Evolutionary conservation across 1,140 invertebrate species (phyloP).

Genomic region (Drosophila pachea): DNA sequence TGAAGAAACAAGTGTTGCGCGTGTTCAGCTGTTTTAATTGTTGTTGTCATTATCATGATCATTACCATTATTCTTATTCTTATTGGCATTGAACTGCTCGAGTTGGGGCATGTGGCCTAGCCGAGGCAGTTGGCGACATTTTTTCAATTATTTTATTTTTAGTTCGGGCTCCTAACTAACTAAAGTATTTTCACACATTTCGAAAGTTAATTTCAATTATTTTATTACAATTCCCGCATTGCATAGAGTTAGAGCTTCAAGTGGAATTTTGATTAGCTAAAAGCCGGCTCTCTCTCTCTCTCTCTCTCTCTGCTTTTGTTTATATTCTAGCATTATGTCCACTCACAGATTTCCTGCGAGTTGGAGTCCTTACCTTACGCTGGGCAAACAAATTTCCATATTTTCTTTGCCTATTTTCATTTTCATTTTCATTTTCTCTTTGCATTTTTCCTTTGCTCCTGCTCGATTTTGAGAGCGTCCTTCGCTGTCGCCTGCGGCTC

Average conservation of each 20-base stretch:
- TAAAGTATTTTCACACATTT: no score
- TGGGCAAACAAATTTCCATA: constrained; percentile 40
- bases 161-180: neutral
- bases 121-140: neutral
- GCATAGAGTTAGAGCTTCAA: no score
- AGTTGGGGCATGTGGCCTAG: neutral
- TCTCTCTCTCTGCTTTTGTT: constrained; percentile 2
- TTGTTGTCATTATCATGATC: neutral
- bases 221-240: neutral
- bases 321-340: constrained; percentile 6
- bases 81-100: neutral
- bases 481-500: constrained; percentile 1
- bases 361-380: constrained; percentile 9
- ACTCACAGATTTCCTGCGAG: constrained; percentile 11
- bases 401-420: constrained; percentile 29
- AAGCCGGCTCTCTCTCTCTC: neutral
- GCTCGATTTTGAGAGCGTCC: constrained; percentile 16
- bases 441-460: constrained; percentile 6
- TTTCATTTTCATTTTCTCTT: constrained; percentile 47
- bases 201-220: neutral
- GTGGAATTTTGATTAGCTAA: no score
- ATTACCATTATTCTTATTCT: neutral
- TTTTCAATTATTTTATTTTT: neutral
- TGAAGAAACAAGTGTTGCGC: constrained; percentile 50
- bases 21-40: constrained; percentile 9